Evolutionary conservation across 2,888 invertebrate genomes (phyloP).

Genomic region (Apocheima hispidaria): DNA sequence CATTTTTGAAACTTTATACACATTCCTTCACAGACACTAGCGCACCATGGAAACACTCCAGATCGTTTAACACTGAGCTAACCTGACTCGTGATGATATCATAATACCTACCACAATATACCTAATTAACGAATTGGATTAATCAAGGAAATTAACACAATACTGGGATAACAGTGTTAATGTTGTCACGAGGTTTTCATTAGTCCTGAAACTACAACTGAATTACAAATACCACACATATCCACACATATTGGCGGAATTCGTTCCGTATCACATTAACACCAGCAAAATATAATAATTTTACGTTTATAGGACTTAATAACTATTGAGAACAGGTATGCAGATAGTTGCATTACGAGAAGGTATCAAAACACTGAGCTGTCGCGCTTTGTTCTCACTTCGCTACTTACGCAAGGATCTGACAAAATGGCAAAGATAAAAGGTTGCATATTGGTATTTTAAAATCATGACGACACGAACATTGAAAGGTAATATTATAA

Average conservation of each 20-base stretch:
- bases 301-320: conserved; percentile 7
- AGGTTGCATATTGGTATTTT: conserved; percentile 60
- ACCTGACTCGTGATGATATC: conserved; percentile 66
- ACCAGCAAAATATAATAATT: background rate
- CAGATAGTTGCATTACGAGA: conserved; percentile 42
- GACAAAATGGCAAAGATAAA: conserved; percentile 51
- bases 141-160: conserved; percentile 63
- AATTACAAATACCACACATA: conserved; percentile 11
- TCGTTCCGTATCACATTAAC: conserved; percentile 5
- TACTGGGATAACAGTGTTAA: conserved; percentile 52
- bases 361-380: conserved; percentile 35
- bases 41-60: conserved; percentile 59
- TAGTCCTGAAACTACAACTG: conserved; percentile 40
- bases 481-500: conserved; percentile 47
- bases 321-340: conserved; percentile 16
- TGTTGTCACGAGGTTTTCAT: conserved; percentile 73
- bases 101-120: conserved; percentile 49
- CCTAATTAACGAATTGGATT: conserved; percentile 70
- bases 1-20: conserved; percentile 35
- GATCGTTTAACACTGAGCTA: conserved; percentile 62
- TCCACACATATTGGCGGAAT: background rate
- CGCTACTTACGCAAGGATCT: conserved; percentile 47
- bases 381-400: conserved; percentile 27
- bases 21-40: conserved; percentile 54
- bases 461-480: conserved; percentile 43